Percentiles rank a stretch among this genome's conserved stretches.
phyloP scores from a whole-genome alignment of 2,113 vertebrate genomes.

The Calyptomena viridis region DNA sequence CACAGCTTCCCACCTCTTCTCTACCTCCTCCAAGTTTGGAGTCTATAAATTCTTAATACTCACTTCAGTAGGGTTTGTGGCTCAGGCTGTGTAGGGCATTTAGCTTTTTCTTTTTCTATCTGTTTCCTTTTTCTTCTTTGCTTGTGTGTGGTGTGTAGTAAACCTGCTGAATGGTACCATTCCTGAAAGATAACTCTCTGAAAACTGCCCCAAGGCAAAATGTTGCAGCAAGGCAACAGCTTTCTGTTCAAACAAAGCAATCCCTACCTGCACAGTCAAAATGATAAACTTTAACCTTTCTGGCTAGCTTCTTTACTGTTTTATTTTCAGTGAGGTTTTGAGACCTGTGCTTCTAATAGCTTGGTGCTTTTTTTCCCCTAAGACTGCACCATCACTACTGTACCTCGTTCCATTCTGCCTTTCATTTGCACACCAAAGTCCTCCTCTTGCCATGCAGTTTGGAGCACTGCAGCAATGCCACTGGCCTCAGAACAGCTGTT shows the following conservation, averaged over 20 bases:
- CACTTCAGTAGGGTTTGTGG: neutral
- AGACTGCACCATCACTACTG: neutral
- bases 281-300: neutral
- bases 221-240: neutral
- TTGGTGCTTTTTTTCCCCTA: neutral
- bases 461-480: neutral
- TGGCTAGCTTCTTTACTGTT: neutral
- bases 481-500: neutral
- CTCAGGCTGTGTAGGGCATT: neutral
- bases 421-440: neutral
- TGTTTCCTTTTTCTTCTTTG: neutral
- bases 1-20: neutral
- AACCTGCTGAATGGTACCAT: neutral
- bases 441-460: neutral
- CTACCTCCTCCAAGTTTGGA: neutral
- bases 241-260: neutral
- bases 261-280: neutral
- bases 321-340: neutral
- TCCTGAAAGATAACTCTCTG: neutral
- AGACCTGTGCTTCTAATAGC: neutral
- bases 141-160: neutral
- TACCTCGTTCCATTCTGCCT: neutral
- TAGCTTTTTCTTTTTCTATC: neutral
- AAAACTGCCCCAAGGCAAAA: conserved; percentile 18
- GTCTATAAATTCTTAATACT: neutral